Conservation (phyloP, 2,113 vertebrate species). For the Sapayoa aenigma region DNA sequence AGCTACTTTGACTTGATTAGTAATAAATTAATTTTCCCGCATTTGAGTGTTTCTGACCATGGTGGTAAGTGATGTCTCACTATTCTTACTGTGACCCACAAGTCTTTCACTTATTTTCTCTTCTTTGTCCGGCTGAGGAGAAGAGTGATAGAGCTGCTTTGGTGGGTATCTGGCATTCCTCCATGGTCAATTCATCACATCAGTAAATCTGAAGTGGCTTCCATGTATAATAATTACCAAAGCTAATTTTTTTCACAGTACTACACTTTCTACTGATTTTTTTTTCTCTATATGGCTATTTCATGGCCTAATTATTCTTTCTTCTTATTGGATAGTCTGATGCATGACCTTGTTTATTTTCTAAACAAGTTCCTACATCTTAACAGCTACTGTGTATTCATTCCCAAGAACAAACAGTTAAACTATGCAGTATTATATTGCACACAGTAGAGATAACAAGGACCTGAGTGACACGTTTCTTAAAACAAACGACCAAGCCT, state of each 20-base stretch:
- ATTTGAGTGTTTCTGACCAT: not conserved
- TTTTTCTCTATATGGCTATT: not conserved
- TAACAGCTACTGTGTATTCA: not conserved
- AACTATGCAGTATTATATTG: not conserved
- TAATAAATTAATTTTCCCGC: not conserved
- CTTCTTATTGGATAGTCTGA: not conserved
- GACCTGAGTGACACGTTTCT: not conserved
- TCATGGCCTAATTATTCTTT: not conserved
- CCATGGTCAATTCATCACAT: not conserved
- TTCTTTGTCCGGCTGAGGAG: not conserved
- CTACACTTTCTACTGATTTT: not conserved
- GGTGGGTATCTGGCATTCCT: not conserved
- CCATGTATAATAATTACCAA: not conserved
- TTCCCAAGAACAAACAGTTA: not conserved
- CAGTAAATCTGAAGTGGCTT: not conserved
- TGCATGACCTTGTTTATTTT: not conserved
- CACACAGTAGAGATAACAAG: not conserved
- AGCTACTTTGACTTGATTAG: not conserved
- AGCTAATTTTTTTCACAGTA: not conserved
- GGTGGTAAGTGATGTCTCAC: not conserved
- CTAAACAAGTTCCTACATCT: not conserved
- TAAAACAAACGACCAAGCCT: not conserved
- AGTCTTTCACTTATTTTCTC: not conserved
- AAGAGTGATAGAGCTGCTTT: not conserved
- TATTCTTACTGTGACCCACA: not conserved